Conservation (phyloP, 64 coral and sea anemone species). For the Montipora capricornis region DNA sequence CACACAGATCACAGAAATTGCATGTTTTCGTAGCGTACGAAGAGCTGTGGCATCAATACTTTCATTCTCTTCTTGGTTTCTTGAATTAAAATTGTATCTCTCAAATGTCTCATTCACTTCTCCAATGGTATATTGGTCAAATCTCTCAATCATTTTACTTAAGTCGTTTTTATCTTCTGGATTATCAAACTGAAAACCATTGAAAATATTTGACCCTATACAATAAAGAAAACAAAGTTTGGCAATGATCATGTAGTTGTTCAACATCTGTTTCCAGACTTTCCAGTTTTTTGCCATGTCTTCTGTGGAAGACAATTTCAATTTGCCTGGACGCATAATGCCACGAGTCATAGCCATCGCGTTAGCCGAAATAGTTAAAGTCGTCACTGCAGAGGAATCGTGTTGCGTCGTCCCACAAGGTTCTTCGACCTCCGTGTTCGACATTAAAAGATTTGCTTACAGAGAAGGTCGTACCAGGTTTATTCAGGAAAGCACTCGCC, state of each 20-base stretch:
- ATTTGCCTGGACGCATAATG: slow-evolving; percentile 30
- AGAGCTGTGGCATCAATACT: slow-evolving; percentile 38
- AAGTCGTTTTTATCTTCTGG: slow-evolving; percentile 47
- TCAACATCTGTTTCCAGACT: slow-evolving; percentile 62
- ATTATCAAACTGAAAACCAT: slow-evolving; percentile 27
- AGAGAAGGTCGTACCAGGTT: background rate
- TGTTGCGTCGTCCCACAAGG: background rate
- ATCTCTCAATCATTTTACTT: slow-evolving; percentile 28
- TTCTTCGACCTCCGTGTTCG: background rate
- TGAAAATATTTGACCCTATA: slow-evolving; percentile 45
- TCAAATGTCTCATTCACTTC: slow-evolving; percentile 58
- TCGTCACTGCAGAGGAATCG: background rate
- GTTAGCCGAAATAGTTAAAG: no score
- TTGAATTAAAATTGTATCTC: slow-evolving; percentile 64
- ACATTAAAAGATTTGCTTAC: background rate
- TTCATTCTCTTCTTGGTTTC: slow-evolving; percentile 42
- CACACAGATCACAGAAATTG: slow-evolving; percentile 32
- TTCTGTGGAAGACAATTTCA: background rate
- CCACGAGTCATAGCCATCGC: background rate
- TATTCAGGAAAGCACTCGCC: background rate
- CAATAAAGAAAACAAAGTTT: slow-evolving; percentile 50
- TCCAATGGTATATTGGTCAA: slow-evolving; percentile 64
- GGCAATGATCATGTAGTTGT: slow-evolving; percentile 33
- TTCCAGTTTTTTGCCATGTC: slow-evolving; percentile 63
- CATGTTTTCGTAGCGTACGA: slow-evolving; percentile 61